phyloP scores from a whole-genome alignment of 2,888 invertebrate genomes.

The Dendrolimus pini region DNA sequence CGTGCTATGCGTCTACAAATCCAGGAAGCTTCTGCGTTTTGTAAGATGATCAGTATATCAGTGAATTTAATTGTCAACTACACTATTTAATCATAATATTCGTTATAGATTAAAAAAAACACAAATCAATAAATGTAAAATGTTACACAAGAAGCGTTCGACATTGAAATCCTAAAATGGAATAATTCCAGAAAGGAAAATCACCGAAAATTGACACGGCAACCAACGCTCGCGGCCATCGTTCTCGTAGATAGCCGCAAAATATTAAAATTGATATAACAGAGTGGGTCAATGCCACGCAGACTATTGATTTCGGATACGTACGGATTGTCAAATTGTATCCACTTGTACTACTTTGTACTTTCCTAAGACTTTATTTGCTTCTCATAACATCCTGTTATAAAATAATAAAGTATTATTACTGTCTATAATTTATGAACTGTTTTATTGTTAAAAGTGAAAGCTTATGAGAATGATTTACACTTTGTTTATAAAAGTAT shows the following conservation, averaged over 20 bases:
- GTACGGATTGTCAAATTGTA: conserved; percentile 33
- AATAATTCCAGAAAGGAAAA: not conserved
- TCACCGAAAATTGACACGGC: not conserved
- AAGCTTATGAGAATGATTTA: too few relatives aligned
- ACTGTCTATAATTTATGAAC: too few relatives aligned
- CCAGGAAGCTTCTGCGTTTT: too few relatives aligned
- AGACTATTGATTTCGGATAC: conserved; percentile 40
- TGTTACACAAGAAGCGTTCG: not conserved
- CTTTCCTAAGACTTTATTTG: conserved; percentile 4
- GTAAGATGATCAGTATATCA: too few relatives aligned
- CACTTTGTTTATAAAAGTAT: too few relatives aligned
- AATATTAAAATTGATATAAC: conserved; percentile 29
- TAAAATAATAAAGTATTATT: not conserved
- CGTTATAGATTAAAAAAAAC: too few relatives aligned
- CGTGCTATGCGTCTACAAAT: too few relatives aligned
- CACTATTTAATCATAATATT: too few relatives aligned
- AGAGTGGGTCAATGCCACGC: conserved; percentile 50
- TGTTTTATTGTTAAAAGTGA: too few relatives aligned
- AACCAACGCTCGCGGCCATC: not conserved
- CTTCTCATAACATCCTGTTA: conserved; percentile 24
- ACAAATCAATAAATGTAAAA: too few relatives aligned
- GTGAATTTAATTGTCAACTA: too few relatives aligned
- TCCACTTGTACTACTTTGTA: conserved; percentile 35
- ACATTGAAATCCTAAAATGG: not conserved
- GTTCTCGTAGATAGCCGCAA: conserved; percentile 18